A percentile compares a stretch with the other conserved stretches of the same genome.
phyloP scores from a whole-genome alignment of 2,113 vertebrate genomes.

The Myotis davidii region DNA sequence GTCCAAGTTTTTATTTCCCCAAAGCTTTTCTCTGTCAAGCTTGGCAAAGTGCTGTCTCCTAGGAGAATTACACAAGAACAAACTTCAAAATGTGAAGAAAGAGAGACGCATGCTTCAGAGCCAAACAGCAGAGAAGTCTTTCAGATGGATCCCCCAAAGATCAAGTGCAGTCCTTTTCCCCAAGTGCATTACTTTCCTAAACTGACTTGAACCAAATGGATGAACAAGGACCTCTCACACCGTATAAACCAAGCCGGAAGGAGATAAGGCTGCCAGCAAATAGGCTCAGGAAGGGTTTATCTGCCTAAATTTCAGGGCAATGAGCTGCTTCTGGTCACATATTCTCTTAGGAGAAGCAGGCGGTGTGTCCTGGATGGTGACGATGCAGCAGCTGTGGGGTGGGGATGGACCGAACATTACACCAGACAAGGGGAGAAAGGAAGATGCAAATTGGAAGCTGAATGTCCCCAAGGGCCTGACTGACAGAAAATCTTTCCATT shows the following conservation, averaged over 20 bases:
- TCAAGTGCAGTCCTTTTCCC: not conserved
- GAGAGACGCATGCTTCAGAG: not conserved
- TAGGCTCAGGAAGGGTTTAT: not conserved
- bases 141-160: not conserved
- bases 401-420: not conserved
- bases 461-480: not conserved
- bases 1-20: conserved; percentile 35
- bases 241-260: not conserved
- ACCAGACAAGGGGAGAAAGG: not conserved
- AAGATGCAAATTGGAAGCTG: not conserved
- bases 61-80: conserved; percentile 1
- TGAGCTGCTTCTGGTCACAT: not conserved
- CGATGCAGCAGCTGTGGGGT: no score
- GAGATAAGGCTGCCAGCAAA: not conserved
- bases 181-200: conserved; percentile 20
- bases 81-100: conserved; percentile 1
- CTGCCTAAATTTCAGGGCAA: not conserved
- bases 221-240: not conserved
- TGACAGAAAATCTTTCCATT: not conserved
- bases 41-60: conserved; percentile 51
- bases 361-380: not conserved
- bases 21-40: conserved; percentile 57
- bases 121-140: not conserved
- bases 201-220: conserved; percentile 25
- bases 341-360: not conserved